Evolutionary conservation across 2,888 invertebrate genomes (phyloP), one percentile per base, ranked within the genome.

Genomic region (Cephus spinipes): DNA sequence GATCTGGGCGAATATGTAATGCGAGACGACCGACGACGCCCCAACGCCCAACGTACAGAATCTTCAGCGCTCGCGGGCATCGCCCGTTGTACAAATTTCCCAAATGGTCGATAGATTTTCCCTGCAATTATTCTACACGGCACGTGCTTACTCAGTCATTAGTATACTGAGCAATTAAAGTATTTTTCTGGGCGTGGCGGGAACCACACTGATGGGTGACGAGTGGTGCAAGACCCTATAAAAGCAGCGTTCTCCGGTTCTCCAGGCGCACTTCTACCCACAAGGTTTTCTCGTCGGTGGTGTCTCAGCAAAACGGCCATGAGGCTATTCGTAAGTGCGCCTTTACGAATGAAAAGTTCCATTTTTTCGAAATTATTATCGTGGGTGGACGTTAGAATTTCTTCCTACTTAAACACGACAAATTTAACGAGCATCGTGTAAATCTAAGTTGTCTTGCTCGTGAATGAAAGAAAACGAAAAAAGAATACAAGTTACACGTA

Each of bases 271-370:
- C 83, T 87, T 79, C 82, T 77, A 82, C 82, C 79, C 76, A 77
- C 83, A 81, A 74, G 79, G 81, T 83, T 83, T 84, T 81, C 81
- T 80, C 81, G 80, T 77, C 81, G 78, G 79, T 82, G 82, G 83
- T 83, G 80, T 82, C 79, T 74, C 73, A 77, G 75, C 80, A 55
- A 83, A 76, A 73, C 76, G 73, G 76, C 80, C 80, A 86, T 86
- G 86, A 84, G 81, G 77, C 69, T 83, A 79, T 81, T 85, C 79
- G 86, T 86, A 86, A 86, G 86, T 85, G 83, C 33, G 77, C 75
- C 36, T 76, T 76, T 75, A 74, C 77, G 36, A 82, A 35, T 73
- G 68, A 73, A 12, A 33, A n/a, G 32, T 32, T 33, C 31, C 6
- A 33, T 11, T 71, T 31, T 55, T 71, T 71, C 15, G 31, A 71